Evolutionary conservation across 2,113 vertebrate genomes (phyloP).

Genomic region (Brienomyrus longianalis): DNA sequence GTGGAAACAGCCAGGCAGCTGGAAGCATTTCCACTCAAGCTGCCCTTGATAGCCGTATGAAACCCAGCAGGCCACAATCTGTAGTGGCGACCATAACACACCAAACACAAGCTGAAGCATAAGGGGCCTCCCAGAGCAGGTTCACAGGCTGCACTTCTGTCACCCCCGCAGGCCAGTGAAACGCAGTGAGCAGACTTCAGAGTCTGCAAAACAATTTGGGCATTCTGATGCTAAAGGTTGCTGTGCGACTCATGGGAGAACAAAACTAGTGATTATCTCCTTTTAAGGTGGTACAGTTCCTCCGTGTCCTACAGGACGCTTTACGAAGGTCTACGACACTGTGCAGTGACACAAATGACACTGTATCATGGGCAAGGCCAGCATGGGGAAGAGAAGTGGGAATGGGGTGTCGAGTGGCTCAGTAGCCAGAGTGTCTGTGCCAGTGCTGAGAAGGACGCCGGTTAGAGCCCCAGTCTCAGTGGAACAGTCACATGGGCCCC

Average conservation of each 20-base stretch:
- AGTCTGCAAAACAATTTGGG: background rate
- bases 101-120: constrained; percentile 26
- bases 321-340: background rate
- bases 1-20: background rate
- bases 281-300: background rate
- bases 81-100: constrained; percentile 44
- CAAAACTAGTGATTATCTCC: background rate
- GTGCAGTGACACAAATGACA: background rate
- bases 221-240: background rate
- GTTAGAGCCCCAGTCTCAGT: background rate
- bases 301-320: background rate
- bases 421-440: background rate
- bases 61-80: constrained; percentile 35
- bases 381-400: background rate
- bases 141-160: background rate
- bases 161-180: background rate
- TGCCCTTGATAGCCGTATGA: constrained; percentile 35
- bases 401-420: background rate
- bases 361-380: background rate
- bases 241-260: background rate
- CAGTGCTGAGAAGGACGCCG: background rate
- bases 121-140: background rate
- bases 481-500: background rate
- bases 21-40: background rate
- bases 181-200: background rate